A percentile compares a stretch with the other conserved stretches of the same genome.
These are phyloP conservation scores for Schizaphis graminum DNA, from an alignment of 2,888 invertebrate genomes.

Conservation along the genomic window DNA sequence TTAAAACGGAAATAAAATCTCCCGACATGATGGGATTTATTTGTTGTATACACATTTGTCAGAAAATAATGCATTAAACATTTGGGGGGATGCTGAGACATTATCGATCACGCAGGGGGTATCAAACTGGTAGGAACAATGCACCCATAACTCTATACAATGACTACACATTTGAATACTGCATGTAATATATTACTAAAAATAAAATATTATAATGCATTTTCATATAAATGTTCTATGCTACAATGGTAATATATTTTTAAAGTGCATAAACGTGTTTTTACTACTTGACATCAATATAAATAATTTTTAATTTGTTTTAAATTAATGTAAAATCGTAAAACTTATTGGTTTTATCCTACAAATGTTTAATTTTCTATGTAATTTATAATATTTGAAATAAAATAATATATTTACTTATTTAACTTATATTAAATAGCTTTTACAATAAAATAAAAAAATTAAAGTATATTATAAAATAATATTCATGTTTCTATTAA, in stretches of 20 bases:
- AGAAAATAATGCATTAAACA: constrained; percentile 50
- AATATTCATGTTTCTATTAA: background rate
- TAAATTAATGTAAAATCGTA: background rate
- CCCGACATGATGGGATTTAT: constrained; percentile 20
- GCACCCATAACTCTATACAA: background rate
- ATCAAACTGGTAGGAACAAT: constrained; percentile 17
- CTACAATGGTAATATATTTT: background rate
- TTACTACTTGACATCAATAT: background rate
- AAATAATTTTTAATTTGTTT: background rate
- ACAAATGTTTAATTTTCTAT: background rate
- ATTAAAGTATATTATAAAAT: background rate
- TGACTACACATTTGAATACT: background rate
- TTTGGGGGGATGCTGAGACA: constrained; percentile 49
- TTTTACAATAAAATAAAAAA: background rate
- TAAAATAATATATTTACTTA: background rate
- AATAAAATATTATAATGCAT: background rate
- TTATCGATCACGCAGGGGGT: constrained; percentile 59
- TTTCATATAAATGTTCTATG: background rate
- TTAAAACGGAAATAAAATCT: constrained; percentile 21
- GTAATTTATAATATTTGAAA: background rate
- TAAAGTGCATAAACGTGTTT: background rate
- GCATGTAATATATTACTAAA: background rate
- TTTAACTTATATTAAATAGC: background rate
- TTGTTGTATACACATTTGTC: constrained; percentile 41
- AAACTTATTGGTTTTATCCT: background rate